A percentile compares a stretch with the other conserved stretches of the same genome.
phyloP scores from a whole-genome alignment of 2,113 vertebrate species.

The Hippocampus mohnikei region DNA sequence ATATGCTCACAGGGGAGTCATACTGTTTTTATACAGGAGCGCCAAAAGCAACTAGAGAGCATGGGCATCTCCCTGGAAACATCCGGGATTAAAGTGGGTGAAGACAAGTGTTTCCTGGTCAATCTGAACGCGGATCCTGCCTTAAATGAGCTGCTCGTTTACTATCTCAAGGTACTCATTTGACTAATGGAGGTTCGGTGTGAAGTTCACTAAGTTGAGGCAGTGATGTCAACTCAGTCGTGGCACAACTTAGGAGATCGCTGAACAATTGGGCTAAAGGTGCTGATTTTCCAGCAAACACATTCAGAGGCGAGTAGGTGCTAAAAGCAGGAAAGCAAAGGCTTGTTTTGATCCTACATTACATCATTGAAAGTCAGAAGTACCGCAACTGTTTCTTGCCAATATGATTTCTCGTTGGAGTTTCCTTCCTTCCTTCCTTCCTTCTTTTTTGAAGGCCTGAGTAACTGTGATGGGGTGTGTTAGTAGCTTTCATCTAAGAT shows the following conservation, averaged over 20 bases:
- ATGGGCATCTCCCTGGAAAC: constrained; percentile 98
- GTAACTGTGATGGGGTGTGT: background rate
- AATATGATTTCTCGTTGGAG: background rate
- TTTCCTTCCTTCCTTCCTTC: background rate
- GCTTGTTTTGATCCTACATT: background rate
- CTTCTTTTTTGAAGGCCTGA: background rate
- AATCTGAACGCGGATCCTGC: constrained; percentile 97
- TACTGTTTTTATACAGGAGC: constrained; percentile 75
- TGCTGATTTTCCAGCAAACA: background rate
- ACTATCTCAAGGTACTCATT: constrained; percentile 89
- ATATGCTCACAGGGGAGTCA: background rate
- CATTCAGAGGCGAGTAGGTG: background rate
- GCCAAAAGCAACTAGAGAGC: constrained; percentile 95
- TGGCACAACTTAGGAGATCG: background rate
- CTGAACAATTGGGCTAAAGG: background rate
- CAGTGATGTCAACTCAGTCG: too few species aligned
- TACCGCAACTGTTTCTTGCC: background rate
- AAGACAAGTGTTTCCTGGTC: constrained; percentile 95
- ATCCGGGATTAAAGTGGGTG: constrained; percentile 97
- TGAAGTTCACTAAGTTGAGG: background rate
- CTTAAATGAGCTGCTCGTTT: constrained; percentile 94
- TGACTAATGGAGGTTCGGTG: background rate
- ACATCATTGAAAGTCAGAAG: background rate
- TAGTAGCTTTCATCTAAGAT: background rate
- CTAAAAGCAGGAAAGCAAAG: background rate